These are phyloP conservation scores for Lagodon rhomboides DNA, from an alignment of 2,797 vertebrate genomes.

Conservation along the genomic window DNA sequence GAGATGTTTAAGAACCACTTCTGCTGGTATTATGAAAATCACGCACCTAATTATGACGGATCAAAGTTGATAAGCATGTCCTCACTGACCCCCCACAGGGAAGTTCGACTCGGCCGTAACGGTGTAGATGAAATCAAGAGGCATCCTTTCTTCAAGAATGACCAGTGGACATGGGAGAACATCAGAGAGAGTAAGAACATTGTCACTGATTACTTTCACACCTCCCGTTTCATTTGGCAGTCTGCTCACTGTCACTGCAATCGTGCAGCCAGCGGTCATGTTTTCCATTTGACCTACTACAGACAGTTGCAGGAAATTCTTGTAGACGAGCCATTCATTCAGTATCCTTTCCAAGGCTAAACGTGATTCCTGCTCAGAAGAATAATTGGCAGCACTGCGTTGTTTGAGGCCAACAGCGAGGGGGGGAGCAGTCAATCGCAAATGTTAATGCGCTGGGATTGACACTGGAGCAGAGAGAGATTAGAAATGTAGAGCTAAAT, in stretches of 20 bases:
- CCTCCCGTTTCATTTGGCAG: conserved; percentile 44
- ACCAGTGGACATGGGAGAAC: conserved; percentile 98
- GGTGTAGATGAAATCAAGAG: conserved; percentile 98
- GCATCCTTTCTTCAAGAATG: conserved; percentile 98
- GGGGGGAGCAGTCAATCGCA: conserved; percentile 41
- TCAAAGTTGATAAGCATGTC: neutral
- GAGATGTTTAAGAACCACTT: neutral
- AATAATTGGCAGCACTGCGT: conserved; percentile 62
- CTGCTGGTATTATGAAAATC: conserved; percentile 6
- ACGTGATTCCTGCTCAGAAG: conserved; percentile 66
- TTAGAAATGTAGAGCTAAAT: conserved; percentile 70
- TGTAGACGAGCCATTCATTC: conserved; percentile 75
- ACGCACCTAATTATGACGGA: neutral
- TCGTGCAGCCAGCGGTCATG: conserved; percentile 43
- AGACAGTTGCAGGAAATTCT: conserved; percentile 80
- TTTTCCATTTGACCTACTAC: conserved; percentile 76
- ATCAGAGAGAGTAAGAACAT: conserved; percentile 93
- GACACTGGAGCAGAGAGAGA: conserved; percentile 58
- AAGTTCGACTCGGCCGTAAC: conserved; percentile 95
- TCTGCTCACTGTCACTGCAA: conserved; percentile 40
- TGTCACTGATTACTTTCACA: conserved; percentile 19
- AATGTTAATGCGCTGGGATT: conserved; percentile 56
- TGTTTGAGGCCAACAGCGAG: conserved; percentile 58
- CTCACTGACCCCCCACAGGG: conserved; percentile 81
- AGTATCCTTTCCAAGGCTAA: conserved; percentile 71